phyloP scores from a whole-genome alignment of 2,113 vertebrate genomes.

The Laticauda colubrina region DNA sequence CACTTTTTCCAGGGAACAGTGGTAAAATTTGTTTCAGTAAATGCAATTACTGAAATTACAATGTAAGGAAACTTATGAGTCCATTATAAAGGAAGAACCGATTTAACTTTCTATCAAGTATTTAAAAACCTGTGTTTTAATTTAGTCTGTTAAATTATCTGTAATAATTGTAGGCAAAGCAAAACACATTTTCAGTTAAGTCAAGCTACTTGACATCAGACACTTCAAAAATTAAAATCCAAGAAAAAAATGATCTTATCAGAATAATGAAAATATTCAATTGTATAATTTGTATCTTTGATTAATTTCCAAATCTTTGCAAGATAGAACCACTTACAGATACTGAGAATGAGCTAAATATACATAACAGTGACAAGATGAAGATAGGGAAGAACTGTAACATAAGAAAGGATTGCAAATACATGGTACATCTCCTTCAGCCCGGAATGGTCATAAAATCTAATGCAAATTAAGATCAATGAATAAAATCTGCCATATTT shows the following conservation, averaged over 20 bases:
- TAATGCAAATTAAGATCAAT: conserved; percentile 3
- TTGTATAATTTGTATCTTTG: neutral
- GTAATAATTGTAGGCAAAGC: neutral
- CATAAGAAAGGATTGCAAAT: neutral
- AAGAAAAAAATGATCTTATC: neutral
- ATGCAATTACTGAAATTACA: neutral
- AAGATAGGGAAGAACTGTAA: neutral
- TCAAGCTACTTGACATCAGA: neutral
- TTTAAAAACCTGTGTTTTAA: neutral
- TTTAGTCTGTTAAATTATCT: neutral
- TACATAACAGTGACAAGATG: neutral
- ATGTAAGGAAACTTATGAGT: conserved; percentile 1
- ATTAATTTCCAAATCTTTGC: neutral
- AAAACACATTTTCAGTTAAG: neutral
- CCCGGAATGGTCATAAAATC: neutral
- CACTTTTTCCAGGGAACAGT: conserved; percentile 7
- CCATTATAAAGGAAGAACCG: neutral
- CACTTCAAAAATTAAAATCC: neutral
- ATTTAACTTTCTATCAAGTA: neutral
- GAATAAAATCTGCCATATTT: neutral
- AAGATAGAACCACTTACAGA: neutral
- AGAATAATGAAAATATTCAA: neutral
- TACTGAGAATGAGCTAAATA: neutral
- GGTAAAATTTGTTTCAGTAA: neutral
- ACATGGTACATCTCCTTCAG: neutral